Evolutionary conservation across 2,888 invertebrate species (phyloP).

Genomic region (Diaperis boleti): DNA sequence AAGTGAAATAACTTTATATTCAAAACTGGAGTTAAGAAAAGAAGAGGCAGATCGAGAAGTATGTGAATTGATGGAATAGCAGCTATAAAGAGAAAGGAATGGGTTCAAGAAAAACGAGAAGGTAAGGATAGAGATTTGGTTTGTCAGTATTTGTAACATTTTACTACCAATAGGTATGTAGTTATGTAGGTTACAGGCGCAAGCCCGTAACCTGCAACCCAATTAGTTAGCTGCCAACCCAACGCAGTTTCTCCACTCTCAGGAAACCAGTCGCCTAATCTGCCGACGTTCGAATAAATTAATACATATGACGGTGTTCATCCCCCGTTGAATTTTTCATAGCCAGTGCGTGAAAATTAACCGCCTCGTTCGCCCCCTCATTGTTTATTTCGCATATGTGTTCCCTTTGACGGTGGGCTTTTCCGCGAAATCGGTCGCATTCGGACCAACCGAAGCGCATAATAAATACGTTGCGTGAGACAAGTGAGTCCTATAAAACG

Average conservation of each 20-base stretch:
- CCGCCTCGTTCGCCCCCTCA: not conserved
- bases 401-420: slow-evolving; percentile 23
- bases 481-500: slow-evolving; percentile 47
- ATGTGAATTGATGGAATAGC: no score
- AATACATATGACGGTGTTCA: not conserved
- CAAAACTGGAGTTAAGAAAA: no score
- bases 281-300: slow-evolving; percentile 6
- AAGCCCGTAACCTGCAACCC: no score
- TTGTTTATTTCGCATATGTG: slow-evolving; percentile 7
- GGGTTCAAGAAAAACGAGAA: no score
- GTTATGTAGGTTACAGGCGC: no score
- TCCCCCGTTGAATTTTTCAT: slow-evolving; percentile 1
- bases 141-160: no score
- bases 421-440: slow-evolving; percentile 34
- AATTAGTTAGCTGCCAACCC: no score
- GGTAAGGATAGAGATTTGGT: no score
- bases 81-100: no score
- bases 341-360: not conserved
- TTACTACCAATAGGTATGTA: no score
- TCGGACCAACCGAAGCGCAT: slow-evolving; percentile 36
- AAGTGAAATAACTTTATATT: no score
- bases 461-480: slow-evolving; percentile 44
- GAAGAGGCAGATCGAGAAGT: no score
- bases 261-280: slow-evolving; percentile 3
- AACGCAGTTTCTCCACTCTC: not conserved